Conservation (phyloP, 2,797 vertebrate species). For the Sebastes itinus region DNA sequence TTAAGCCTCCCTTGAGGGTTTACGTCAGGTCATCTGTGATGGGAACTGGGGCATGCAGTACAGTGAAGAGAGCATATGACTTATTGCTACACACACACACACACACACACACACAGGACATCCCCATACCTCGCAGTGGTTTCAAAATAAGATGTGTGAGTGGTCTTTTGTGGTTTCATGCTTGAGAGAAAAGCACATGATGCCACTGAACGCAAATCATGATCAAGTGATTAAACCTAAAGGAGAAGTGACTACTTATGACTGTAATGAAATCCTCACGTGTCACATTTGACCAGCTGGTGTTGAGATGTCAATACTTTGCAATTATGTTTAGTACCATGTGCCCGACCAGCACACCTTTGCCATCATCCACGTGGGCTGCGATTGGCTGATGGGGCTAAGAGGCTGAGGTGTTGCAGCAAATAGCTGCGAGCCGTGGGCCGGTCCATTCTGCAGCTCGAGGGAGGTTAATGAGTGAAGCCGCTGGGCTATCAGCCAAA, state of each 20-base stretch:
- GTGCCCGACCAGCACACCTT: slow-evolving; percentile 50
- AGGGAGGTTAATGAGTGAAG: slow-evolving; percentile 87
- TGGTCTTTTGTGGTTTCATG: slow-evolving; percentile 53
- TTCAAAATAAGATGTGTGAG: slow-evolving; percentile 60
- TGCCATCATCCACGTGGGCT: slow-evolving; percentile 28
- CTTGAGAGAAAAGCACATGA: slow-evolving; percentile 67
- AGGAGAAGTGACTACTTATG: slow-evolving; percentile 44
- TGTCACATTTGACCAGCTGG: slow-evolving; percentile 45
- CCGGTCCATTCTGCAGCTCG: slow-evolving; percentile 75
- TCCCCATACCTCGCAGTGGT: slow-evolving; percentile 50
- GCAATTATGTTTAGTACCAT: slow-evolving; percentile 29
- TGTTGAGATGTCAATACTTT: slow-evolving; percentile 14
- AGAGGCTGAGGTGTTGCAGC: slow-evolving; percentile 71
- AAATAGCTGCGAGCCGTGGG: slow-evolving; percentile 73
- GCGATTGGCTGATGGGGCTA: slow-evolving; percentile 58
- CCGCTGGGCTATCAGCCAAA: slow-evolving; percentile 82
- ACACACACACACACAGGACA: slow-evolving; percentile 38
- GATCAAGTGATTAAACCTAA: slow-evolving; percentile 50
- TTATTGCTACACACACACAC: slow-evolving; percentile 44
- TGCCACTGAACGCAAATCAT: slow-evolving; percentile 41
- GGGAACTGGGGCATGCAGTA: slow-evolving; percentile 52
- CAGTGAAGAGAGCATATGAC: slow-evolving; percentile 68
- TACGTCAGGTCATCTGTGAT: slow-evolving; percentile 43
- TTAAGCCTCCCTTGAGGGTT: slow-evolving; percentile 22
- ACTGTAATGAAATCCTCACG: slow-evolving; percentile 25